Percentiles rank a stretch among this genome's conserved stretches.
phyloP scores from a whole-genome alignment of 92 coral and sea anemone species.

The Pocillopora meandrina region DNA sequence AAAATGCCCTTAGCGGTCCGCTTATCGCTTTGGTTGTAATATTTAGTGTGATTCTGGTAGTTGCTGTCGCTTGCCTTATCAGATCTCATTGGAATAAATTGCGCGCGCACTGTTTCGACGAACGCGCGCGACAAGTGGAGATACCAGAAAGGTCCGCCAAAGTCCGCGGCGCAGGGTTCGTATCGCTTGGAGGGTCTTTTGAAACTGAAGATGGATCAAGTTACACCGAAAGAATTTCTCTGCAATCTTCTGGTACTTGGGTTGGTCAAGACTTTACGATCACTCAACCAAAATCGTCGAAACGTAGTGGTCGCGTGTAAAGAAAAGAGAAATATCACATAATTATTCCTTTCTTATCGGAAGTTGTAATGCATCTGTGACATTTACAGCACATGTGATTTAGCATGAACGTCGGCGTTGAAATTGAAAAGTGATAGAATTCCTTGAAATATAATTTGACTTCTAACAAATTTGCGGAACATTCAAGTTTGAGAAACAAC shows the following conservation, averaged over 20 bases:
- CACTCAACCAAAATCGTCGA: slow-evolving; percentile 23
- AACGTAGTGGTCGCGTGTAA: not conserved
- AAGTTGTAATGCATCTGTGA: too few relatives aligned
- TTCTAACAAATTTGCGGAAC: too few relatives aligned
- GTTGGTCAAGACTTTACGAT: slow-evolving; percentile 39
- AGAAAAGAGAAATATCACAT: not conserved
- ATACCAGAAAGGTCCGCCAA: not conserved
- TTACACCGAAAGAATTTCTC: slow-evolving; percentile 1
- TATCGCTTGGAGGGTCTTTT: slow-evolving; percentile 20
- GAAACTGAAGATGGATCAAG: slow-evolving; percentile 23
- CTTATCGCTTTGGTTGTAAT: slow-evolving; percentile 57
- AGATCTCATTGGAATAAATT: slow-evolving; percentile 50
- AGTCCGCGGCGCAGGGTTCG: slow-evolving; percentile 21
- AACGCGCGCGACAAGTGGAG: slow-evolving; percentile 10
- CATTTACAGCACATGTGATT: too few relatives aligned
- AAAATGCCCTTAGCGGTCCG: slow-evolving; percentile 40
- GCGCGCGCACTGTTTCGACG: slow-evolving; percentile 15
- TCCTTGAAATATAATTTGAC: too few relatives aligned
- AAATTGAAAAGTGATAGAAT: too few relatives aligned
- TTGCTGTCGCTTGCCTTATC: slow-evolving; percentile 46
- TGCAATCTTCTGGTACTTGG: slow-evolving; percentile 12
- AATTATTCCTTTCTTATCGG: not conserved
- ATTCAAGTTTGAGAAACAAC: too few relatives aligned
- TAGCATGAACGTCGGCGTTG: too few relatives aligned
- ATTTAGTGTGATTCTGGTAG: slow-evolving; percentile 45